Percentiles rank a stretch among this genome's conserved stretches.
These are phyloP conservation scores for Zootermopsis nevadensis DNA, from an alignment of 2,888 invertebrate species.

Conservation along the genomic window DNA sequence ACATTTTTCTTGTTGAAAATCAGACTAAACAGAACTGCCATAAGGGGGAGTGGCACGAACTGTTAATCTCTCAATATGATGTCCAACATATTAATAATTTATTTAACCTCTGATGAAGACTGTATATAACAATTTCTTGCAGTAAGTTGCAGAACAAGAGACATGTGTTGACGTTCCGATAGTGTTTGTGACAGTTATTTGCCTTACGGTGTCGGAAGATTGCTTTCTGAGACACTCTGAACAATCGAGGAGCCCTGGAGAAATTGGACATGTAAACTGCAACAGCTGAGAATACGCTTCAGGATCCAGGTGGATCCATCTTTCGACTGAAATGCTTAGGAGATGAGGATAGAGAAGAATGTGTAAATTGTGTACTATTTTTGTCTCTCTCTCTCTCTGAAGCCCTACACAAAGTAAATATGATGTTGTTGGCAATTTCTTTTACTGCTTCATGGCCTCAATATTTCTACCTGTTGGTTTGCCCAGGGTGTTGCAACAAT, in stretches of 20 bases:
- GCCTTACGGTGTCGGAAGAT: constrained; percentile 10
- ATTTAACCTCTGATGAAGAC: constrained; percentile 34
- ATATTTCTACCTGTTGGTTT: constrained; percentile 45
- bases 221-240: neutral
- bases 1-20: constrained; percentile 9
- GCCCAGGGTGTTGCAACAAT: constrained; percentile 18
- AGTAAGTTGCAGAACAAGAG: constrained; percentile 7
- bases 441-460: constrained; percentile 43
- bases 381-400: constrained; percentile 1
- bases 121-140: constrained; percentile 13
- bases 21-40: neutral
- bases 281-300: constrained; percentile 32
- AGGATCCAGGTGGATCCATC: constrained; percentile 30
- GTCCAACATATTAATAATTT: constrained; percentile 29
- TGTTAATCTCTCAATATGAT: neutral
- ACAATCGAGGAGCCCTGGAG: neutral
- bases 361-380: constrained; percentile 34
- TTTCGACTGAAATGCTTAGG: constrained; percentile 34
- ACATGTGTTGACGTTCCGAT: neutral
- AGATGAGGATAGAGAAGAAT: constrained; percentile 23
- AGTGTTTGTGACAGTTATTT: constrained; percentile 25
- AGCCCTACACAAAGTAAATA: constrained; percentile 26
- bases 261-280: neutral
- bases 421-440: constrained; percentile 17
- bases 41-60: neutral